Conservation (phyloP, 1,140 invertebrate species). For the Bombus superbus region DNA sequence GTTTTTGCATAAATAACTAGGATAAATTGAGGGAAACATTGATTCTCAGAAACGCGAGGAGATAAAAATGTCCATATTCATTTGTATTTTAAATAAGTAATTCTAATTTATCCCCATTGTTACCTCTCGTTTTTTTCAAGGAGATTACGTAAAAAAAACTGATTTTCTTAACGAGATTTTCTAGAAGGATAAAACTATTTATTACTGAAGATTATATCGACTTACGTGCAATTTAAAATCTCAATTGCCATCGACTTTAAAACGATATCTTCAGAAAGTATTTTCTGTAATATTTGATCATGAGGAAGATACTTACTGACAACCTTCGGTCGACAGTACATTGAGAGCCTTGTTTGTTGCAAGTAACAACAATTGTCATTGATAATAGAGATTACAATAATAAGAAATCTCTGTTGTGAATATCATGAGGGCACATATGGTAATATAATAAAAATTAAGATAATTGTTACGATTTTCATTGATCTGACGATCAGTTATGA, state of each 20-base stretch:
- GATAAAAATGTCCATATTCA: background rate
- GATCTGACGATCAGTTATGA: background rate
- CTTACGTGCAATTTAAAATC: background rate
- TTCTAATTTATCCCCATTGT: background rate
- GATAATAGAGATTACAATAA: background rate
- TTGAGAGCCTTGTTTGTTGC: slow-evolving; percentile 2
- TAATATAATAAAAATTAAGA: background rate
- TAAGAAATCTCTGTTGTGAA: background rate
- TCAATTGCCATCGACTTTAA: background rate
- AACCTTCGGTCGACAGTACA: background rate
- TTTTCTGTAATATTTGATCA: background rate
- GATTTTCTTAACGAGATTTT: background rate
- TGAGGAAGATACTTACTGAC: background rate
- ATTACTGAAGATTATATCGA: background rate
- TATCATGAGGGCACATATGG: background rate
- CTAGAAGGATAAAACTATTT: background rate
- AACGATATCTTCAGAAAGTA: background rate
- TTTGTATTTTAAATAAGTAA: background rate
- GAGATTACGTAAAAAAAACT: background rate
- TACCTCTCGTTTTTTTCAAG: background rate
- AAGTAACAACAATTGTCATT: background rate
- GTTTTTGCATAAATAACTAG: background rate
- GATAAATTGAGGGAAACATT: slow-evolving; percentile 3
- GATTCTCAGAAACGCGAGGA: too few species aligned
- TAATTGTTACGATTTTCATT: background rate